These are phyloP conservation scores for Thunnus thynnus DNA, from an alignment of 2,113 vertebrate genomes.

Conservation along the genomic window DNA sequence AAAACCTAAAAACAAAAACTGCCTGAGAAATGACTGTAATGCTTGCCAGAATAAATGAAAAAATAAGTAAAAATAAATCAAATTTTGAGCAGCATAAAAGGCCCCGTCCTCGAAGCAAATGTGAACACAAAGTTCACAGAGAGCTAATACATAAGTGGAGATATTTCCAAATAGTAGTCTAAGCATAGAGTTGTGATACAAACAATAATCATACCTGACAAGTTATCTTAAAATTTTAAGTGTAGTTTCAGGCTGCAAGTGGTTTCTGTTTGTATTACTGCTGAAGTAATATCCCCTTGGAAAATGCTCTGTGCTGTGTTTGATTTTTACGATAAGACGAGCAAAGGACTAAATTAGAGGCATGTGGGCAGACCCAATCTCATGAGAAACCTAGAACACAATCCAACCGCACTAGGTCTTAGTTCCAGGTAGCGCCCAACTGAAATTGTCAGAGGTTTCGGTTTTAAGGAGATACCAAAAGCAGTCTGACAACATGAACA, in stretches of 20 bases:
- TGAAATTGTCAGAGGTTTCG: constrained; percentile 13
- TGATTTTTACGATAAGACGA: constrained; percentile 49
- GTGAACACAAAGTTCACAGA: constrained; percentile 3
- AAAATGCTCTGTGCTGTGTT: constrained; percentile 29
- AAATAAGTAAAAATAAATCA: not conserved
- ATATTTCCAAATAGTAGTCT: constrained; percentile 3
- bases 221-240: constrained; percentile 36
- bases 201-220: constrained; percentile 43
- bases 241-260: constrained; percentile 29
- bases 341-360: constrained; percentile 40
- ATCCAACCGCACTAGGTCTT: not conserved
- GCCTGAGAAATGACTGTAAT: not conserved
- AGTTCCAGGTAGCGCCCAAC: not conserved
- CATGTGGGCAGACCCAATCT: constrained; percentile 28
- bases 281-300: constrained; percentile 39
- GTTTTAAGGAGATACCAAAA: not conserved
- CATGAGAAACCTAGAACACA: constrained; percentile 25
- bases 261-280: constrained; percentile 43
- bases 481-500: not conserved
- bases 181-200: constrained; percentile 25
- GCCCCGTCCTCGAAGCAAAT: not conserved
- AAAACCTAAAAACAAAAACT: constrained; percentile 9
- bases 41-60: not conserved
- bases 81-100: not conserved
- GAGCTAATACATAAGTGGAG: not conserved